phyloP scores from a whole-genome alignment of 53 echinoderm and acorn worm species.

The Holothuria scabra region DNA sequence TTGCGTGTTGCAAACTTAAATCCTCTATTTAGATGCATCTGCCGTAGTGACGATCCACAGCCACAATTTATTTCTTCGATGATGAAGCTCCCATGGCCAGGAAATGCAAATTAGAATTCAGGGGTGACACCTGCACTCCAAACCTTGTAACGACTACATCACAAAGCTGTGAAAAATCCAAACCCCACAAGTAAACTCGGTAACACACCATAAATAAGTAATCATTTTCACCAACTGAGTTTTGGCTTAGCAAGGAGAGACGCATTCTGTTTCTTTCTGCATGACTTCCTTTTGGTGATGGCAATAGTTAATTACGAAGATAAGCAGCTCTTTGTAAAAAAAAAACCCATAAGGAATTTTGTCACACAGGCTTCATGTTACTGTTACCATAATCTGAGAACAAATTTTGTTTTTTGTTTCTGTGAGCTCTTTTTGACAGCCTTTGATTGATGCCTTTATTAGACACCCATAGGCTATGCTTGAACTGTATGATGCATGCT shows the following conservation, averaged over 20 bases:
- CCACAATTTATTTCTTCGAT: too few species aligned
- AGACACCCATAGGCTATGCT: slow-evolving; percentile 17
- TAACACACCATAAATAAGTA: slow-evolving; percentile 30
- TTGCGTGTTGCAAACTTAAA: too few species aligned
- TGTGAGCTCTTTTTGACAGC: not conserved
- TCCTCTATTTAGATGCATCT: too few species aligned
- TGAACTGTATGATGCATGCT: not conserved
- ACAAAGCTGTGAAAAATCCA: slow-evolving; percentile 20
- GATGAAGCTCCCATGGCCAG: too few species aligned
- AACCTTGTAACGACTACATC: too few species aligned
- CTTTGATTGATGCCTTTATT: slow-evolving; percentile 13
- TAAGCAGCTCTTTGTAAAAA: slow-evolving; percentile 21
- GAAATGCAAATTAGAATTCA: too few species aligned
- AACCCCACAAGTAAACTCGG: not conserved
- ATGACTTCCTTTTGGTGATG: slow-evolving; percentile 6
- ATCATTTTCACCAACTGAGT: slow-evolving; percentile 21
- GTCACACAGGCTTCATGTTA: not conserved
- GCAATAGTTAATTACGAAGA: slow-evolving; percentile 28
- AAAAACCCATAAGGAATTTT: slow-evolving; percentile 24
- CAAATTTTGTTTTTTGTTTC: too few species aligned
- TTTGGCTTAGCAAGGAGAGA: slow-evolving; percentile 8
- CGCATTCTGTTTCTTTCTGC: slow-evolving; percentile 18
- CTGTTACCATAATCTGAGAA: not conserved
- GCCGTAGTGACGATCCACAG: too few species aligned
- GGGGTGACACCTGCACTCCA: too few species aligned